Evolutionary conservation across 2,113 vertebrate species (phyloP).

Genomic region (Monopterus albus): DNA sequence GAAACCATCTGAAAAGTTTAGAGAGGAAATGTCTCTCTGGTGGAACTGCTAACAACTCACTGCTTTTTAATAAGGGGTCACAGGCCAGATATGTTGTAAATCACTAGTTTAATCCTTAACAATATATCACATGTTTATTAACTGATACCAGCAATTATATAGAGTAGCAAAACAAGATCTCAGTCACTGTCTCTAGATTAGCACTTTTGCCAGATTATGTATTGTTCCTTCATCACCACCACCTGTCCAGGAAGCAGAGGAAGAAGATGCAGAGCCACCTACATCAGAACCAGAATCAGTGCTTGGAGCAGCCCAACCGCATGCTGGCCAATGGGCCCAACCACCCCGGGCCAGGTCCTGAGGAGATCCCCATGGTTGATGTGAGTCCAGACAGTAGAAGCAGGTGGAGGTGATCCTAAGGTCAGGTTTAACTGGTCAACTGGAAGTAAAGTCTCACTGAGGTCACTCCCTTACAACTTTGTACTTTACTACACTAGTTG

Average conservation of each 20-base stretch:
- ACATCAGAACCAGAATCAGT: slow-evolving; percentile 97
- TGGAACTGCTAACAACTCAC: too few relatives aligned
- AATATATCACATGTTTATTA: too few relatives aligned
- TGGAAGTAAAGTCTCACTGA: background rate
- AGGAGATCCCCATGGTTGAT: slow-evolving; percentile 96
- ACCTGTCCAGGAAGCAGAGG: slow-evolving; percentile 88
- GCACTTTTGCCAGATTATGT: background rate
- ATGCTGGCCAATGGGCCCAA: slow-evolving; percentile 92
- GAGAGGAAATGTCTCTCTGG: too few relatives aligned
- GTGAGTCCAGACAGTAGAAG: slow-evolving; percentile 81
- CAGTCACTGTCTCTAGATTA: slow-evolving; percentile 1
- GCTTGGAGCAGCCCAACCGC: slow-evolving; percentile 91
- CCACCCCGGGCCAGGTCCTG: slow-evolving; percentile 91
- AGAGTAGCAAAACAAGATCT: background rate
- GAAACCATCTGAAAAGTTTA: too few relatives aligned
- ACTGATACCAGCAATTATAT: too few relatives aligned
- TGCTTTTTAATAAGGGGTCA: too few relatives aligned
- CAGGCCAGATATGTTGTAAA: too few relatives aligned
- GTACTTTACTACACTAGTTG: too few relatives aligned
- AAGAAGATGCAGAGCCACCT: slow-evolving; percentile 95
- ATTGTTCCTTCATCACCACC: slow-evolving; percentile 29
- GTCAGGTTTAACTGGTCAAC: slow-evolving; percentile 5
- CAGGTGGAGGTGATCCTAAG: background rate
- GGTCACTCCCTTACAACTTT: background rate
- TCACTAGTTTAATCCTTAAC: too few relatives aligned